Evolutionary conservation across 2,797 vertebrate species (phyloP).

Genomic region (Enteromius fasciolatus): DNA sequence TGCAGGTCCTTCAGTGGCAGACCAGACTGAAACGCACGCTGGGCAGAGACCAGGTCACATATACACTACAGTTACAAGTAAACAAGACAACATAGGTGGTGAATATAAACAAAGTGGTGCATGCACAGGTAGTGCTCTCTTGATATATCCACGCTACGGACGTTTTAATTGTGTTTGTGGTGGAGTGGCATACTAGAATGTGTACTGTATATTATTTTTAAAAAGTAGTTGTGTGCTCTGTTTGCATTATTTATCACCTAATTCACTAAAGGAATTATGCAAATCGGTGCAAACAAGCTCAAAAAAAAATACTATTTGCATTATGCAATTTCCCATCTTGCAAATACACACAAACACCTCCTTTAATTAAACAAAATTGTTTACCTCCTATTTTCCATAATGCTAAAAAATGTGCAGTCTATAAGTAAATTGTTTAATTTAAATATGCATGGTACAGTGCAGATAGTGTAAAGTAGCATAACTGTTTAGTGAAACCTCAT

Average conservation of each 20-base stretch:
- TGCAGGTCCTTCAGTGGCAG: slow-evolving; percentile 98
- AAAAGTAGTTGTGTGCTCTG: slow-evolving; percentile 17
- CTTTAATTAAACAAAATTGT: slow-evolving; percentile 25
- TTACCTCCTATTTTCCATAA: not conserved
- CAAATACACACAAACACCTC: slow-evolving; percentile 14
- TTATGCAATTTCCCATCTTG: not conserved
- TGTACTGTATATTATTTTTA: not conserved
- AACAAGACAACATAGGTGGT: not conserved
- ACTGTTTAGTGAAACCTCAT: not conserved
- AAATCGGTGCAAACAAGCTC: not conserved
- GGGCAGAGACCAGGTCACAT: slow-evolving; percentile 83
- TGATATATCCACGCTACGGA: not conserved
- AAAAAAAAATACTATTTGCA: not conserved
- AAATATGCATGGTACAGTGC: not conserved
- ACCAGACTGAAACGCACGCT: slow-evolving; percentile 84
- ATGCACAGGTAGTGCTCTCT: not conserved
- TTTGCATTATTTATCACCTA: slow-evolving; percentile 10
- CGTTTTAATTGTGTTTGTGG: not conserved
- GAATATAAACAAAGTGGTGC: slow-evolving; percentile 1
- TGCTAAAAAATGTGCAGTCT: not conserved
- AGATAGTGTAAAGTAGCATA: not conserved
- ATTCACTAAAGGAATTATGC: slow-evolving; percentile 21
- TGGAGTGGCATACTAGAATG: not conserved
- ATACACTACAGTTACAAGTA: slow-evolving; percentile 1
- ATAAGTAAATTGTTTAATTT: not conserved